Evolutionary conservation across 2,797 vertebrate species (phyloP), one percentile per base, ranked within the genome.

Genomic region (Spea hammondii): DNA sequence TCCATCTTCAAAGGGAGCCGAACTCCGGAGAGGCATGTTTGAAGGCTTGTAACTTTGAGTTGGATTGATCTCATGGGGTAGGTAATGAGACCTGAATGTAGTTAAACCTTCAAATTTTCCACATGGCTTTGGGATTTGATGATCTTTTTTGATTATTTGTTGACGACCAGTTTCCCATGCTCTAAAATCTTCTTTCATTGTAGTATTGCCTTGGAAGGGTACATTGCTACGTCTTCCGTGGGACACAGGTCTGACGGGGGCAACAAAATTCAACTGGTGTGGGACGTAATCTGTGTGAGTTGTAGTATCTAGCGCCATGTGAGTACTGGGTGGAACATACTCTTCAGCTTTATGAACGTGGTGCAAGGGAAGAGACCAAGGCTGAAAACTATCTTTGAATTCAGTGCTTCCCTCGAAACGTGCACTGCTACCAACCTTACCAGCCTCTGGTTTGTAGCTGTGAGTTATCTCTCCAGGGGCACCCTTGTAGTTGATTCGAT

Each of bases 21-120:
- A 76, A 6, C 68, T 87, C 45, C 62, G 76, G 46, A 83, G 1
- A 1, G 86, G n/a, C 4, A 73, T 14, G 0, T 67, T 70, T 8
- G 60, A 7, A 8, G 94, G 94, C 85, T 89, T 95, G 86, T 84
- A 94, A 69, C 92, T 94, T 73, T 74, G 72, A 3, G 79, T 82
- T 17, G 89, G 91, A 49, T 84, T 82, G 51, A 90, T 77, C 57
- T 84, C 83, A 64, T 95, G 92, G 1, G 90, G 91, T 80, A 85
- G 32, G 17, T 90, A 96, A 83, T 95, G 93, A 67, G 90, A 89
- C 81, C 86, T 90, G 86, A 92, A 96, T 2, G 93, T 96, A 70
- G 92, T 95, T 85, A 92, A 82, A 44, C 85, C 87, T 8, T 92
- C 91, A 84, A 95, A 92, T 85, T 89, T 93, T 72, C 92, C 93